Evolutionary conservation across 2,888 invertebrate species (phyloP).

Genomic region (Pseudococcus longispinus): DNA sequence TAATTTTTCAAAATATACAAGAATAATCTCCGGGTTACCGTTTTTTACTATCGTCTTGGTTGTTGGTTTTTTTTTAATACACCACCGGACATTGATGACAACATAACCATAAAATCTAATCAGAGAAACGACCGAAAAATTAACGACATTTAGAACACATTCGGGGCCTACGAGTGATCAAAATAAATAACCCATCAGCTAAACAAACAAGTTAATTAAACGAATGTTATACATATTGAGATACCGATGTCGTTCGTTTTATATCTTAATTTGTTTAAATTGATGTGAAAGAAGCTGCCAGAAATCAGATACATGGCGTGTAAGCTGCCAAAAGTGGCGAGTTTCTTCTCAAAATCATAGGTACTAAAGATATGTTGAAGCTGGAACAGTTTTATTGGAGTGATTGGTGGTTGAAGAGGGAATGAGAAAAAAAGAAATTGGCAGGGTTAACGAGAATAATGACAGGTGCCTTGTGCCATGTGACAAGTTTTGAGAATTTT

Average conservation of each 20-base stretch:
- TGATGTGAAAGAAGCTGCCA: neutral
- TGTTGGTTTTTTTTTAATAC: neutral
- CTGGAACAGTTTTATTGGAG: neutral
- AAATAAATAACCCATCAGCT: constrained; percentile 9
- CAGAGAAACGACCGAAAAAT: neutral
- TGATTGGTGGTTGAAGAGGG: neutral
- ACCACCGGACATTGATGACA: neutral
- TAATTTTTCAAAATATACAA: neutral
- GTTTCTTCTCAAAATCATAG: neutral
- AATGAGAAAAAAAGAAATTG: neutral
- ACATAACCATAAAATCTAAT: constrained; percentile 15
- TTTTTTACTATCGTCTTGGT: neutral
- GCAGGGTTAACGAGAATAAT: no score
- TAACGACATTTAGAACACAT: constrained; percentile 15
- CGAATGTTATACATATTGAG: constrained; percentile 12
- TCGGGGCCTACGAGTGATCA: neutral
- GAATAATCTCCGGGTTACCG: neutral
- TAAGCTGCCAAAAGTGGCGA: neutral
- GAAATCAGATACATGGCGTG: neutral
- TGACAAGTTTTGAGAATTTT: no score
- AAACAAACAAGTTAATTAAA: constrained; percentile 31
- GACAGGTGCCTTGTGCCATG: no score
- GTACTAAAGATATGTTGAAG: neutral
- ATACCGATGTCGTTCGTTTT: neutral
- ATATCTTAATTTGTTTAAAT: neutral